These are phyloP conservation scores for Drosophila borealis DNA, from an alignment of 2,888 invertebrate species.

Conservation along the genomic window DNA sequence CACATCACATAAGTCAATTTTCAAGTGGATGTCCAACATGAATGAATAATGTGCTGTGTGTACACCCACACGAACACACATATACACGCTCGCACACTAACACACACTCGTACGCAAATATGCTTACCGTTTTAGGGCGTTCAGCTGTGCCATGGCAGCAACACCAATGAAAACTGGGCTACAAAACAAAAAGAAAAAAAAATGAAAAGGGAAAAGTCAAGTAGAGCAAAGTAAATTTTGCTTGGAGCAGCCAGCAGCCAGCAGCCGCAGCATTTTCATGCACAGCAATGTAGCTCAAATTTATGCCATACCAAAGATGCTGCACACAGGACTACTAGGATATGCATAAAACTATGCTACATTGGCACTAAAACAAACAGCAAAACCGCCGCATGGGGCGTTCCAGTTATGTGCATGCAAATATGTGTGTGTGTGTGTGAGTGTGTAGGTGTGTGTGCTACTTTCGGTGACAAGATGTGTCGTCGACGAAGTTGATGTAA, in stretches of 20 bases:
- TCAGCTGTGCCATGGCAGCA: constrained; percentile 38
- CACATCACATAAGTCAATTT: constrained; percentile 71
- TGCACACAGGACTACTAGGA: constrained; percentile 65
- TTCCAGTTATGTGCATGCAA: constrained; percentile 35
- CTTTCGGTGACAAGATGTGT: constrained; percentile 58
- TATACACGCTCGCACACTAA: constrained; percentile 1
- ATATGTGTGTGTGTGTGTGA: constrained; percentile 15
- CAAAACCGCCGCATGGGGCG: constrained; percentile 52
- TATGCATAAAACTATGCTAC: constrained; percentile 81
- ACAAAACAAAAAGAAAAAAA: constrained; percentile 18
- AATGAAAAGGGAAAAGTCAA: constrained; percentile 35
- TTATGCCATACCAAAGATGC: constrained; percentile 60
- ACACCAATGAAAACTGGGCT: constrained; percentile 27
- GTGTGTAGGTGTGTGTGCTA: constrained; percentile 25
- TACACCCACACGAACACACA: constrained; percentile 9
- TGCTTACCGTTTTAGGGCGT: constrained; percentile 56
- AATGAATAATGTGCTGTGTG: constrained; percentile 69
- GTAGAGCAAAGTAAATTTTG: constrained; percentile 63
- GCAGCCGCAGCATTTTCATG: constrained; percentile 51
- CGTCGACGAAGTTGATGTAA: constrained; percentile 51
- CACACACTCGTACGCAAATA: constrained; percentile 38
- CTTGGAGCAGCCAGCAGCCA: constrained; percentile 43
- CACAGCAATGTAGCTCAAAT: constrained; percentile 37
- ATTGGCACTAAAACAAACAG: constrained; percentile 81
- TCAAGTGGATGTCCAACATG: constrained; percentile 75